A percentile compares a stretch with the other conserved stretches of the same genome.
Conservation (phyloP, 2,888 invertebrate species). For the Chirona hameri region DNA sequence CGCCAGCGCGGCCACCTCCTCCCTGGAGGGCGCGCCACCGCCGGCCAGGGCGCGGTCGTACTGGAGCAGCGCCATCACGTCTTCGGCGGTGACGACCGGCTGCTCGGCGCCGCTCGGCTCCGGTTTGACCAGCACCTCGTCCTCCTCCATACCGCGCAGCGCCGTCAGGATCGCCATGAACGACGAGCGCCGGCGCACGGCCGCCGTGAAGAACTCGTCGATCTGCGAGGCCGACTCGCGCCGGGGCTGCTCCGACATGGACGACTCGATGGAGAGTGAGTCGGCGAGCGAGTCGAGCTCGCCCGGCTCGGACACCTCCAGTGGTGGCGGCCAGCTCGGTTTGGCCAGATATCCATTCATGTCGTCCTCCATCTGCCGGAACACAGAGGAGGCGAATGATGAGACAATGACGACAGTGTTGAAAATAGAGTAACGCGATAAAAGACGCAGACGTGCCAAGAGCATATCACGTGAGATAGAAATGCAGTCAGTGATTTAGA, state of each 20-base stretch:
- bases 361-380: neutral
- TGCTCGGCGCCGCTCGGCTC: neutral
- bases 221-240: slow-evolving; percentile 60
- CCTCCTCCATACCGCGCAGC: neutral
- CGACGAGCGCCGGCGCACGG: slow-evolving; percentile 34
- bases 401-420: too few species aligned
- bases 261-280: neutral
- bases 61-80: neutral
- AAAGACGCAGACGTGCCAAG: too few species aligned
- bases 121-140: neutral
- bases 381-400: neutral
- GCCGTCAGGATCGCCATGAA: slow-evolving; percentile 13
- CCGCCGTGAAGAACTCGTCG: slow-evolving; percentile 60
- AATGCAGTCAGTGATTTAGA: too few species aligned
- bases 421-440: too few species aligned
- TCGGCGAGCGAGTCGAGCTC: slow-evolving; percentile 41
- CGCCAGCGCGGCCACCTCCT: neutral
- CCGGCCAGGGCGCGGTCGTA: neutral
- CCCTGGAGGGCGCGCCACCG: too few species aligned
- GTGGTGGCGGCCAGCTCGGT: slow-evolving; percentile 12
- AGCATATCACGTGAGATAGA: too few species aligned
- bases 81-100: neutral
- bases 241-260: slow-evolving; percentile 49
- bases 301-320: slow-evolving; percentile 30
- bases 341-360: neutral